Percentiles rank a stretch among this genome's conserved stretches.
Evolutionary conservation across 2,113 vertebrate genomes (phyloP).

Genomic region (Pontoporia blainvillei): DNA sequence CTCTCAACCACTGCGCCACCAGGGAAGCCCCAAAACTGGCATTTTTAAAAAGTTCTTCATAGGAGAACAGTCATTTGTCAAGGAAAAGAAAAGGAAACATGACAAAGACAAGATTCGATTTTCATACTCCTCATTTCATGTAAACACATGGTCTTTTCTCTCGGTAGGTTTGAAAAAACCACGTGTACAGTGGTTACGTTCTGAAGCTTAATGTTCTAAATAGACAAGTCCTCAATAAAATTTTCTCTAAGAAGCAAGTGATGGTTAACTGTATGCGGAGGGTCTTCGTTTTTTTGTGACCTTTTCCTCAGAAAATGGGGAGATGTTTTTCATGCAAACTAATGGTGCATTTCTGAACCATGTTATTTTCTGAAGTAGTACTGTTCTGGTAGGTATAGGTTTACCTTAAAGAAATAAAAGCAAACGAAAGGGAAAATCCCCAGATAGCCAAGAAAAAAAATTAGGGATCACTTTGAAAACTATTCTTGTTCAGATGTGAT

Average conservation of each 20-base stretch:
- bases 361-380: neutral
- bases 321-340: neutral
- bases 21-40: neutral
- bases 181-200: neutral
- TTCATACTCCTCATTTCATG: neutral
- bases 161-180: neutral
- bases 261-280: neutral
- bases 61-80: neutral
- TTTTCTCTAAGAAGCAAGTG: neutral
- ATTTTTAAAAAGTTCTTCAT: neutral
- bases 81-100: neutral
- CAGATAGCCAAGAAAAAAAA: neutral
- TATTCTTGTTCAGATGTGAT: neutral
- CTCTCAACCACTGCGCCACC: no score
- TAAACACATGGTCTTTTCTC: neutral
- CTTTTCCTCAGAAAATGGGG: neutral
- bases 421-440: neutral
- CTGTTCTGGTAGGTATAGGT: neutral
- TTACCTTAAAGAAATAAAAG: neutral
- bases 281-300: neutral
- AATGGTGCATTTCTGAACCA: neutral
- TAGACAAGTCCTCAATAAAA: neutral
- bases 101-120: neutral
- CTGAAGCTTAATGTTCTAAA: neutral
- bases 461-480: neutral